A percentile compares a stretch with the other conserved stretches of the same genome.
phyloP scores from a whole-genome alignment of 2,797 vertebrate species.

The Tarsius wallacei region DNA sequence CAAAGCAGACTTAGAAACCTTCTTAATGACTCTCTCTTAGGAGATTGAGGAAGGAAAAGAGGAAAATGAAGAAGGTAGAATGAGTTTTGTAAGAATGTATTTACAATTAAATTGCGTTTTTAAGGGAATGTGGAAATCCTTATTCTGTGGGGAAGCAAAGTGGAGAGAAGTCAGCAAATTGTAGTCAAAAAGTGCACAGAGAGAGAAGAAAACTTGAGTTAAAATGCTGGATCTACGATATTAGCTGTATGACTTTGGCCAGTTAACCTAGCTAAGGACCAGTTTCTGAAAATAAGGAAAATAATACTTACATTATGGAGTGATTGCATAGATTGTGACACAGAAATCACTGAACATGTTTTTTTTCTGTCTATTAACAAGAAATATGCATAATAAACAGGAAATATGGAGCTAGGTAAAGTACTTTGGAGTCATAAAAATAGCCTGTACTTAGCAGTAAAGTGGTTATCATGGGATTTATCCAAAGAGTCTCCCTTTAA shows the following conservation, averaged over 20 bases:
- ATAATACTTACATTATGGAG: not conserved
- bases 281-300: slow-evolving; percentile 34
- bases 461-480: not conserved
- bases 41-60: slow-evolving; percentile 55
- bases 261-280: slow-evolving; percentile 52
- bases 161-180: slow-evolving; percentile 53
- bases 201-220: not conserved
- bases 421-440: slow-evolving; percentile 3
- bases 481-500: not conserved
- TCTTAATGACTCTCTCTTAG: slow-evolving; percentile 69
- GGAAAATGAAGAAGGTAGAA: slow-evolving; percentile 64
- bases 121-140: slow-evolving; percentile 64
- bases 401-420: not conserved
- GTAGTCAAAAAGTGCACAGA: not conserved
- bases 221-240: slow-evolving; percentile 30
- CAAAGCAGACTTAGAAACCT: slow-evolving; percentile 68
- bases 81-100: slow-evolving; percentile 69
- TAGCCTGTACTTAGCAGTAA: slow-evolving; percentile 2
- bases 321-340: not conserved
- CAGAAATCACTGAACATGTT: not conserved
- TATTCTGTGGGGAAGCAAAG: slow-evolving; percentile 39
- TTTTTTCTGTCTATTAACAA: slow-evolving; percentile 41
- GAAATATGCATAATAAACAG: slow-evolving; percentile 17
- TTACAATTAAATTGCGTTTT: slow-evolving; percentile 82
- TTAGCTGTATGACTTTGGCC: slow-evolving; percentile 1